Evolutionary conservation across 2,888 invertebrate species (phyloP).

Genomic region (Falcaria lacertinaria): DNA sequence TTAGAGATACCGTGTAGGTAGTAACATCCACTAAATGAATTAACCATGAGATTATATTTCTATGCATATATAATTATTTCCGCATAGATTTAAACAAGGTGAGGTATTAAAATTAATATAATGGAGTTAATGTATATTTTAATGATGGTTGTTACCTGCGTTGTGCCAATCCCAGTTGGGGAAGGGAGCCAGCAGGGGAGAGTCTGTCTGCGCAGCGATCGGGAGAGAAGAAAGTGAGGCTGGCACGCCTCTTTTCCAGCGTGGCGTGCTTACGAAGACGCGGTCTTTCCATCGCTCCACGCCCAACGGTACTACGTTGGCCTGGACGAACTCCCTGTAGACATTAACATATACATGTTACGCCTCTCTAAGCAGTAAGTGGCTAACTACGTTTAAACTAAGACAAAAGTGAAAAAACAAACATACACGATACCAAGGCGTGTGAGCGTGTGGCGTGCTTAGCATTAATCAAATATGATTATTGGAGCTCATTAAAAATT

Average conservation of each 20-base stretch:
- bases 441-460: background rate
- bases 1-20: too few species aligned
- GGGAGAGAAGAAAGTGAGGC: slow-evolving; percentile 85
- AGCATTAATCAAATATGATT: background rate
- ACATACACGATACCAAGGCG: too few species aligned
- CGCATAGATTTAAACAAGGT: background rate
- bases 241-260: slow-evolving; percentile 88
- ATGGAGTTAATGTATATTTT: background rate
- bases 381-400: too few species aligned
- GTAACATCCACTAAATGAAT: too few species aligned
- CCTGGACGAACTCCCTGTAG: slow-evolving; percentile 81
- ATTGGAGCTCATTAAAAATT: background rate
- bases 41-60: too few species aligned
- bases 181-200: slow-evolving; percentile 84
- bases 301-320: slow-evolving; percentile 86
- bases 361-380: too few species aligned
- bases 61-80: too few species aligned
- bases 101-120: background rate
- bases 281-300: slow-evolving; percentile 84
- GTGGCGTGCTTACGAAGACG: slow-evolving; percentile 87
- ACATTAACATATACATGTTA: background rate
- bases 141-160: slow-evolving; percentile 41
- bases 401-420: too few species aligned
- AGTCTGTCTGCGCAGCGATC: slow-evolving; percentile 67
- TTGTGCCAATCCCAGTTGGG: slow-evolving; percentile 87